Base-by-base conservation (phyloP, 1,140 invertebrate genomes). In the Hetaerina americana region DNA sequence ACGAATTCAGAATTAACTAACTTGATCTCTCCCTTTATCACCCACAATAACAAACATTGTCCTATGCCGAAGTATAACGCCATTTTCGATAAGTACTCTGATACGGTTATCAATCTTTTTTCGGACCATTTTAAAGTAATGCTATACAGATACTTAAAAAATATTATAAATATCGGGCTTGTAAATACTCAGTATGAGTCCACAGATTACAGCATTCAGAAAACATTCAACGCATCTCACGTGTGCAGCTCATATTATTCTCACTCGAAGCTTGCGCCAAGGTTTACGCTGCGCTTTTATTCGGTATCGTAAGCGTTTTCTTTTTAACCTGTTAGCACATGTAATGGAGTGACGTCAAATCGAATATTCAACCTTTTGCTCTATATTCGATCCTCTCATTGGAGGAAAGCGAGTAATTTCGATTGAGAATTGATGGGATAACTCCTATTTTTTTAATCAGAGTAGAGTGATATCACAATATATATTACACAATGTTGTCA, bases 91-190 rank as follows among this genome's bases (percentile, higher is more conserved):
- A 80, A 99, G 86, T 40, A 94, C 87, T 71, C 95, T 86, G 72
- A 99, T 94, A 40, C 97, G 87, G 80, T 97, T 98, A 81, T 99
- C 97, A 76, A 99, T 92, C 82, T 99, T 99, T 79, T 95, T 97
- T 74, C 92, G 87, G 25, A 91, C 90, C 91, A 93, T 93, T 80
- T 84, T 87, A 27, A 72, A 57, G n/a, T n/a, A n/a, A n/a, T n/a
- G n/a, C n/a, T n/a, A n/a, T n/a, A n/a, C n/a, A n/a, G n/a, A n/a
- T n/a, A n/a, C n/a, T n/a, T n/a, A n/a, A 57, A 57, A 2, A 57
- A 12, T 57, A 57, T 5, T 3, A 12, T 57, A 12, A 57, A 12
- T 12, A 5, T 8, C 5, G 15, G 31, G 5, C 31, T 40, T 18
- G 1, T 1, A 12, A 57, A 57, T 3, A 18, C 1, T n/a, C 22